Evolutionary conservation across 64 coral and sea anemone genomes (phyloP), one percentile per base, ranked within the genome.

Genomic region (Stylophora pistillata): DNA sequence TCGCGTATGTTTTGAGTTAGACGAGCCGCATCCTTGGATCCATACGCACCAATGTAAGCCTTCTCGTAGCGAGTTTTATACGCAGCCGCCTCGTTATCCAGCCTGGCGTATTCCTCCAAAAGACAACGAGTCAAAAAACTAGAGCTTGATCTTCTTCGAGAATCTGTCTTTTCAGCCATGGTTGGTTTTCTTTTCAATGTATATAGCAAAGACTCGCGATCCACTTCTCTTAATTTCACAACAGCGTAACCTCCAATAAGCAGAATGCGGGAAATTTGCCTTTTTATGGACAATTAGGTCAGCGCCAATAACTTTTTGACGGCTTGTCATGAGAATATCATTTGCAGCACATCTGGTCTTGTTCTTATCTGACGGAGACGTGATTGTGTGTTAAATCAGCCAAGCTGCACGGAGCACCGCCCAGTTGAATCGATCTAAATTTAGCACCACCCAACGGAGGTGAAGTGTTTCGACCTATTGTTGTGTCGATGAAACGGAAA

Each of bases 41-140:
- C 80, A 16, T 84, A 84, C 10, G 80, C 80, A 69, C 80, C 61
- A 21, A 84, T n/a, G 61, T 84, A 84, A 0, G 80, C 80, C 37
- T 70, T 68, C 32, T 84, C 80, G 34, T 84, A 84, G 20, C 20
- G 61, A 16, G 61, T 26, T 15, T 84, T 84, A 62, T 33, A 84
- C 13, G 34, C 80, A 12, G 80, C 80, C 5, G 80, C 80, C 61
- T 84, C 80, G 62, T 37, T 84, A 9, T 84, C 80, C 62, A 64
- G 64, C 17, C 69, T 84, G 62, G 80, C 80, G 59, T 84, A 84
- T 52, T 84, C 80, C 4, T 84, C 59, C 20, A 84, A 41, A 53
- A 84, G 62, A 69, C 65, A 37, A 15, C 32, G 80, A 14, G 80
- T 84, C 32, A 84, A 70, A n/a, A 68, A 70, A 54, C 80, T 84